These are phyloP conservation scores for Mizuhopecten yessoensis DNA, from an alignment of 1,140 invertebrate species.

Conservation along the genomic window DNA sequence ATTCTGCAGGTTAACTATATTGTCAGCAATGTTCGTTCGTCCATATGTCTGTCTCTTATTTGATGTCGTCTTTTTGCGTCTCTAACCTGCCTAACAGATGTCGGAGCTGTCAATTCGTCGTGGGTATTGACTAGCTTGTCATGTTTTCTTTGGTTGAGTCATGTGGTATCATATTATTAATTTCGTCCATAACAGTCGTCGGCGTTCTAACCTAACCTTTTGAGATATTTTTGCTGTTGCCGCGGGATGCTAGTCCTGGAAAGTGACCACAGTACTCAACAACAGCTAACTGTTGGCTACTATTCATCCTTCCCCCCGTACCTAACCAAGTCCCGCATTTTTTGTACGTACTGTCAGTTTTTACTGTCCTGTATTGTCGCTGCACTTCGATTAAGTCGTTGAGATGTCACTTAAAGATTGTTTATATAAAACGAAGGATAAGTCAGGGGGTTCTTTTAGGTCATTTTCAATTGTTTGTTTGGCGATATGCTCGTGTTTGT, in stretches of 20 bases:
- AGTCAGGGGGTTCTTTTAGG: too few relatives aligned
- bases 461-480: too few relatives aligned
- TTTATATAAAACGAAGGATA: too few relatives aligned
- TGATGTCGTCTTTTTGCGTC: neutral
- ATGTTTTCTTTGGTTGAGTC: neutral
- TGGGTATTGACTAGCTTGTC: neutral
- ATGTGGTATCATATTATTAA: neutral
- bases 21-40: slow-evolving; percentile 57
- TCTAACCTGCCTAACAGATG: neutral
- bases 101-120: neutral
- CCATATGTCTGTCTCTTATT: neutral
- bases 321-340: too few relatives aligned
- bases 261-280: slow-evolving; percentile 27
- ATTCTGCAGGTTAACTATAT: slow-evolving; percentile 57
- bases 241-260: slow-evolving; percentile 40
- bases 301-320: too few relatives aligned
- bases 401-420: too few relatives aligned
- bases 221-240: neutral
- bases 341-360: too few relatives aligned
- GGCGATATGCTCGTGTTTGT: too few relatives aligned
- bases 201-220: slow-evolving; percentile 7
- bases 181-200: slow-evolving; percentile 36
- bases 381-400: too few relatives aligned
- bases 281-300: neutral
- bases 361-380: too few relatives aligned